phyloP scores from a whole-genome alignment of 2,113 vertebrate species.

The Solenodon paradoxus region DNA sequence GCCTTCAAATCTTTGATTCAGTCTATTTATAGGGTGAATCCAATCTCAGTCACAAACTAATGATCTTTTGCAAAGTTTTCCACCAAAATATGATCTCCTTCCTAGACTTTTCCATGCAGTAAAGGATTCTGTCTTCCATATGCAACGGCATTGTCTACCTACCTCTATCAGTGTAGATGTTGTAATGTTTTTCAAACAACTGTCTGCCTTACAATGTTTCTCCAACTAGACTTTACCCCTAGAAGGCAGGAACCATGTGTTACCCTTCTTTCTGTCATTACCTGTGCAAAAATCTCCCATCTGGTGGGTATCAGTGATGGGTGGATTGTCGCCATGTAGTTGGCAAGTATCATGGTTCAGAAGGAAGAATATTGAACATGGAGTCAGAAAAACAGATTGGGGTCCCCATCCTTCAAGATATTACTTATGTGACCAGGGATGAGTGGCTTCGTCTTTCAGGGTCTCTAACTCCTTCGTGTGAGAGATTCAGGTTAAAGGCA shows the following conservation, averaged over 20 bases:
- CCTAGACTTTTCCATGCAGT: neutral
- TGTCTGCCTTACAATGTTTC: neutral
- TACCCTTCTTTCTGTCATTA: no score
- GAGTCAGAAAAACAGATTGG: neutral
- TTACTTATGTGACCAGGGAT: neutral
- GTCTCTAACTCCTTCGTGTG: neutral
- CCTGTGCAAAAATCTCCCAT: no score
- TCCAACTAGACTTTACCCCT: neutral
- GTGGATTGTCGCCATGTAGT: neutral
- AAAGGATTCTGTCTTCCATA: neutral
- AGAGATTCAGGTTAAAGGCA: neutral
- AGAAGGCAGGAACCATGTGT: neutral
- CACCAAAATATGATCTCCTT: neutral
- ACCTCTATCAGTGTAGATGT: rapidly evolving
- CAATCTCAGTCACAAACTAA: neutral
- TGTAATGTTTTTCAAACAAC: neutral
- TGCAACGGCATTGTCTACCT: neutral
- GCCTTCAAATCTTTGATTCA: neutral
- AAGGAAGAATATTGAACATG: neutral
- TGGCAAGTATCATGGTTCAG: neutral
- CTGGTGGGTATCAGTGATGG: no score
- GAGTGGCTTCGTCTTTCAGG: neutral
- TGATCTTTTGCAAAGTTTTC: neutral
- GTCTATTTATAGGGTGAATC: neutral
- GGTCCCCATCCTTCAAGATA: neutral